Evolutionary conservation across 2,888 invertebrate species (phyloP), one percentile per base, ranked within the genome.

Genomic region (Microctonus hyperodae): DNA sequence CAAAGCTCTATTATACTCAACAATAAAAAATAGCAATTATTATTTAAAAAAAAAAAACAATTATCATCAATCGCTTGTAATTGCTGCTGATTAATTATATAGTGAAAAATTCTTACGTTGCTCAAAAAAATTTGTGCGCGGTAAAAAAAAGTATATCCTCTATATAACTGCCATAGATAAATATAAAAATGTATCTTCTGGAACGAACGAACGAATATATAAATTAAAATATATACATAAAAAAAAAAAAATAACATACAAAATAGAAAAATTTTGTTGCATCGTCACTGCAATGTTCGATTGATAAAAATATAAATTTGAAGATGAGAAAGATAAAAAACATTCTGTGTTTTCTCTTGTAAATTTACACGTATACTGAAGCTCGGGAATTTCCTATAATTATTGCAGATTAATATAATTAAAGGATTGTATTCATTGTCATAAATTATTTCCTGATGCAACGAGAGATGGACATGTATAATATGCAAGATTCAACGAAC

Each of bases 131-230:
- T 71, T 69, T 62, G 23, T 50, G 64, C 33, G 51, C 23, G 20
- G 53, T 62, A 33, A n/a, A 50, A 25, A 10, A 58, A 62, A 63
- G 65, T 68, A 71, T 61, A 53, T 72, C 74, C 69, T 71, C 66
- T 70, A 72, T 72, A 70, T 16, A 73, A 77, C 73, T 76, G 73
- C 72, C 74, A 75, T 73, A 75, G 68, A 44, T 70, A 63, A 73
- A 70, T 68, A 71, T 69, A n/a, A 44, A 66, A 69, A 55, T 61
- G 25, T 60, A 58, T 58, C 40, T 13, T 37, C 20, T 44, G 20
- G 16, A 44, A 7, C 16, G 44, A 44, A 44, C 16, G 44, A 16
- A 44, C n/a, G 37, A 37, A 37, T 16, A n/a, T 5, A 44, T 44
- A 7, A 44, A 7, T n/a, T 6, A 16, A 44, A 16, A 16, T 16